Evolutionary conservation across 2,888 invertebrate genomes (phyloP).

Genomic region (Tetrapedia diversipes): DNA sequence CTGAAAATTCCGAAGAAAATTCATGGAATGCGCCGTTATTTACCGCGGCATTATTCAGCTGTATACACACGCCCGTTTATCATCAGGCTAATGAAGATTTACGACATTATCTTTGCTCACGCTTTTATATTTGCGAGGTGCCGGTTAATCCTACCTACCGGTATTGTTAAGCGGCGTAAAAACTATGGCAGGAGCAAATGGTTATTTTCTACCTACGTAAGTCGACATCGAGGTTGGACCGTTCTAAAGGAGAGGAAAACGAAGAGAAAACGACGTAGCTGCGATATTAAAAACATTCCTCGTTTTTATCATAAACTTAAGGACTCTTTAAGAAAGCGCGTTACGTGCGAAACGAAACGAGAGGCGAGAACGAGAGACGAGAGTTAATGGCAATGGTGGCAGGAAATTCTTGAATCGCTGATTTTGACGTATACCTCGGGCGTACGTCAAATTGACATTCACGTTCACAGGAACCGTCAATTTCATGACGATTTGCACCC

Average conservation of each 20-base stretch:
- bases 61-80: slow-evolving; percentile 51
- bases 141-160: slow-evolving; percentile 64
- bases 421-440: slow-evolving; percentile 34
- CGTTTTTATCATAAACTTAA: background rate
- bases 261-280: too few relatives aligned
- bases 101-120: slow-evolving; percentile 59
- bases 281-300: too few relatives aligned
- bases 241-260: background rate
- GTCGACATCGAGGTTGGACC: slow-evolving; percentile 28
- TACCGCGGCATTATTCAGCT: slow-evolving; percentile 59
- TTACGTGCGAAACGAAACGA: background rate
- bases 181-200: slow-evolving; percentile 41
- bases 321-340: background rate
- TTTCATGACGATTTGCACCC: slow-evolving; percentile 60
- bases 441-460: slow-evolving; percentile 32
- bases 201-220: slow-evolving; percentile 38
- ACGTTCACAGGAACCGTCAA: slow-evolving; percentile 48
- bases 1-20: slow-evolving; percentile 32
- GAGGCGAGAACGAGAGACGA: background rate
- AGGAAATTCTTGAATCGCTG: slow-evolving; percentile 37
- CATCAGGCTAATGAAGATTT: slow-evolving; percentile 69
- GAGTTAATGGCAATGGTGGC: background rate
- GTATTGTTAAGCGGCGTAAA: slow-evolving; percentile 58
- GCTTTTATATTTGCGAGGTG: slow-evolving; percentile 60
- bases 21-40: slow-evolving; percentile 34